Percentiles rank a stretch among this genome's conserved stretches.
Evolutionary conservation across 2,888 invertebrate species (phyloP).

Genomic region (Periphyllus acericola): DNA sequence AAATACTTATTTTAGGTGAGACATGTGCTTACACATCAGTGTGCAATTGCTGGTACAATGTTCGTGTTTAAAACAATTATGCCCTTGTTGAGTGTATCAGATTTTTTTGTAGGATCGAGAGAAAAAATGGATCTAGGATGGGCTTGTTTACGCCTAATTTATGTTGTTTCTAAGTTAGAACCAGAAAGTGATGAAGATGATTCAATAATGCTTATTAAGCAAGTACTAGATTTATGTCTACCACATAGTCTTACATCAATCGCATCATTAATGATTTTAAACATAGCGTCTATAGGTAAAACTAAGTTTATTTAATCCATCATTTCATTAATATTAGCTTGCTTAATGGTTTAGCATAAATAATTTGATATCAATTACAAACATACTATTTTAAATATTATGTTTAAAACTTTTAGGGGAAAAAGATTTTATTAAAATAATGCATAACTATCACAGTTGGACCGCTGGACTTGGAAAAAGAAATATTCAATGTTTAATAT

Average conservation of each 20-base stretch:
- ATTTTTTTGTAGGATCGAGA: conserved; percentile 49
- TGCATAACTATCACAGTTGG: conserved; percentile 59
- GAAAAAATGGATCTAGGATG: conserved; percentile 58
- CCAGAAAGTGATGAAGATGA: conserved; percentile 2
- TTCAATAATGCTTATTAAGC: conserved; percentile 26
- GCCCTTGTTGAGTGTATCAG: conserved; percentile 49
- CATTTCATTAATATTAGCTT: background rate
- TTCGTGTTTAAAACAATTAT: conserved; percentile 53
- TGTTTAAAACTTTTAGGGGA: conserved; percentile 40
- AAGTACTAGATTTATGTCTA: conserved; percentile 46
- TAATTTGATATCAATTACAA: too few species aligned
- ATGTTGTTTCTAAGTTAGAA: conserved; percentile 42
- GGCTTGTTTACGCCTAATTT: conserved; percentile 49
- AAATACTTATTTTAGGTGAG: conserved; percentile 8
- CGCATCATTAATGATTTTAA: conserved; percentile 54
- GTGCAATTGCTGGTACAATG: conserved; percentile 41
- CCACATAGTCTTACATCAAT: conserved; percentile 47
- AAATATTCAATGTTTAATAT: conserved; percentile 57
- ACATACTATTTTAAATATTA: background rate
- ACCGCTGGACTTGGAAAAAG: conserved; percentile 50
- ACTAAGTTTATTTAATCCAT: background rate
- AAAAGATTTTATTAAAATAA: conserved; percentile 53
- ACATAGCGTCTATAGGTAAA: conserved; percentile 54
- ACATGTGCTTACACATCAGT: conserved; percentile 29
- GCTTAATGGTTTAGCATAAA: background rate